Evolutionary conservation across 2,797 vertebrate species (phyloP).

Genomic region (Gambelia wislizenii): DNA sequence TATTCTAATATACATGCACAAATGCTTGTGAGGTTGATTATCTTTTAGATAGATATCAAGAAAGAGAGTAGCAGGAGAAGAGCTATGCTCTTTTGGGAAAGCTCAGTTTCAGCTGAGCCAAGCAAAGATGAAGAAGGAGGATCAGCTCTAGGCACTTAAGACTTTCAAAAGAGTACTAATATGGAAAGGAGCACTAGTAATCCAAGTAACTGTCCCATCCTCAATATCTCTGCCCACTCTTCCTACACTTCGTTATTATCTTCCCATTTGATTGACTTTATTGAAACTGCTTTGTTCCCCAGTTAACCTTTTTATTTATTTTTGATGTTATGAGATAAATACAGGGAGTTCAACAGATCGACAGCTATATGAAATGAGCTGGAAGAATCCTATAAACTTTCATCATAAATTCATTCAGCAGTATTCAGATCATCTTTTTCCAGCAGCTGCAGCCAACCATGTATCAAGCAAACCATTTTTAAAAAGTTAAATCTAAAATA

Average conservation of each 20-base stretch:
- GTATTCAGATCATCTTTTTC: neutral
- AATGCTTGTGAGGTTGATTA: neutral
- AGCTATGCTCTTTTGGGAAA: neutral
- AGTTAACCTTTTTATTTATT: constrained; percentile 47
- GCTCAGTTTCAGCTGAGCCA: neutral
- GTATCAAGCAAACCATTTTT: neutral
- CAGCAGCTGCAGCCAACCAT: constrained; percentile 24
- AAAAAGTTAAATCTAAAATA: neutral
- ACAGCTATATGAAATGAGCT: constrained; percentile 45
- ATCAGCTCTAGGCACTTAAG: neutral
- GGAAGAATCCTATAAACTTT: constrained; percentile 15
- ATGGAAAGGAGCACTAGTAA: neutral
- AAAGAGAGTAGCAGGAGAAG: no score
- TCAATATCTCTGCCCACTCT: constrained; percentile 15
- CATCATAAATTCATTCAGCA: neutral
- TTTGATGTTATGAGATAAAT: constrained; percentile 33
- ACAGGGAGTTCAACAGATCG: constrained; percentile 21
- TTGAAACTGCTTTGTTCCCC: constrained; percentile 51
- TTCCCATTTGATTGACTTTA: constrained; percentile 65
- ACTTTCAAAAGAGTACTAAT: neutral
- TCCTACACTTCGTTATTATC: constrained; percentile 62
- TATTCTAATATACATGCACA: neutral
- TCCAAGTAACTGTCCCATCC: constrained; percentile 54
- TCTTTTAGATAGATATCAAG: constrained; percentile 19
- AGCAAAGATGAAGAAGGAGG: neutral